Evolutionary conservation across 92 coral and sea anemone genomes (phyloP), one percentile per base, ranked within the genome.

Genomic region (Phenganax marumi): DNA sequence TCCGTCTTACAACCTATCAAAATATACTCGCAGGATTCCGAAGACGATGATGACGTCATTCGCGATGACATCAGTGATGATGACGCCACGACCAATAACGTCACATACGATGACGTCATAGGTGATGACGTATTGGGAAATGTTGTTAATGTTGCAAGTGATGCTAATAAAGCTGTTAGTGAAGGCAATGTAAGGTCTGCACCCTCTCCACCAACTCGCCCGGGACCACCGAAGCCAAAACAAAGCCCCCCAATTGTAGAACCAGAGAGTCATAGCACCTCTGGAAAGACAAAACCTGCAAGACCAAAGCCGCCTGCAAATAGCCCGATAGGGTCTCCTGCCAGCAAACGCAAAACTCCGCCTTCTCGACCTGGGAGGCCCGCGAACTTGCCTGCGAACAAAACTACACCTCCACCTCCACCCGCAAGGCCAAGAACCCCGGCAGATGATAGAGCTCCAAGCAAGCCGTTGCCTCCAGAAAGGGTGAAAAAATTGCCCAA

Each of bases 1-100:
- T 91, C 97, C 68, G 91, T 94, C 43, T 70, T 94, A 50, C 97
- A 94, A 65, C 97, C 98, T n/a, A 92, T 94, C 80, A 94, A 88
- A 84, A 94, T 94, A 72, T 93, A 89, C 52, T 88, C 97, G 14
- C 72, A 70, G 18, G 95, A 91, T 48, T 23, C 61, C 60, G 87
- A 75, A 2, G 5, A 5, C 60, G 92, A 89, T n/a, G 96, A 81
- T 50, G 91, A 85, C 65, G 85, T 84, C 54, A 80, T 81, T 24
- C 92, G 87, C 70, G 86, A 89, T 65, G 95, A 87, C 26, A 84
- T 86, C 46, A 84, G 89, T 52, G 93, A 89, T 33, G 43, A 33
- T 33, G 43, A 33, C 43, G 5, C 5, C 43, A 33, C 43, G 43
- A 33, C 3, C 43, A 33, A 5, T 33, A 5, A 33, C 46, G 88